Evolutionary conservation across 1,140 invertebrate genomes (phyloP), one percentile per base, ranked within the genome.

Genomic region (Drosophila cardini): DNA sequence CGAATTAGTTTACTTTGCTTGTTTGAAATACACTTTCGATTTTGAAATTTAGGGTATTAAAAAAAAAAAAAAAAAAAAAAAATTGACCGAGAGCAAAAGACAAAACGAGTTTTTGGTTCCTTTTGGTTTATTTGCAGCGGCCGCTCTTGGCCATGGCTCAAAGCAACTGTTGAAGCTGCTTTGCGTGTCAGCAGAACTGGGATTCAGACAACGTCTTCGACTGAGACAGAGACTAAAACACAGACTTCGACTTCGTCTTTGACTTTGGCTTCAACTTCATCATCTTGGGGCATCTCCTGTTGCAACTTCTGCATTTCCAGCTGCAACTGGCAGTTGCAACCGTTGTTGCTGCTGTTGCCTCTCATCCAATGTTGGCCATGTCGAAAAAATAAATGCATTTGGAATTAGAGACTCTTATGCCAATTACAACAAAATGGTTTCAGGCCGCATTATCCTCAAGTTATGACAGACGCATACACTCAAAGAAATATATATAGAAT

Each of bases 391-490:
- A 89, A 89, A 89, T 89, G 84, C 80, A 78, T 84, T 89, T 73
- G 77, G 80, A 75, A 89, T 89, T 89, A 89, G 85, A 89, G 84
- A 87, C 83, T 86, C 84, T 89, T 89, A 89, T 76, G 80, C 80
- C 85, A 89, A 89, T 89, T 89, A 89, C 84, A 89, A 78, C 84
- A 89, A 89, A 89, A 89, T 89, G 84, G 74, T 89, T 89, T 89
- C 85, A 89, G 77, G 80, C 84, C 68, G 85, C 74, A 89, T 89
- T 89, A 89, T 89, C 84, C 84, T 90, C 80, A 80, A 89, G 87
- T 89, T 89, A 89, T 89, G 84, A 89, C 84, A 89, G 74, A n/a
- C 48, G 43, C 21, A 11, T 26, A 63, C 21, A 63, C 48, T 16
- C 21, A 32, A 34, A 18, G 34, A 58, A 13, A 32, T 9, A 40